Evolutionary conservation across 2,888 invertebrate genomes (phyloP).

Genomic region (Calliphora vomitoria): DNA sequence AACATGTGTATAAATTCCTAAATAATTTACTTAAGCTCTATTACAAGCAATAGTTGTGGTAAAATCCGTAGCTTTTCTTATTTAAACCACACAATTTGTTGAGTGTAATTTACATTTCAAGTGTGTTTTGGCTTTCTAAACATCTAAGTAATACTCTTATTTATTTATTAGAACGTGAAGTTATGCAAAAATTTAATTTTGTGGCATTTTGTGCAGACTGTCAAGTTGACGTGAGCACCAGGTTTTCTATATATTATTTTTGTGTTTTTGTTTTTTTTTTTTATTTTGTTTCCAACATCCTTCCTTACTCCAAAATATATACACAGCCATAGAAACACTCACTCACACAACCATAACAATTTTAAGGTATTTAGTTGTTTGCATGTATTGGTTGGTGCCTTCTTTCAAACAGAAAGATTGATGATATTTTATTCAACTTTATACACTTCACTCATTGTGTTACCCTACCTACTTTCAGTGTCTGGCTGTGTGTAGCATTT

Average conservation of each 20-base stretch:
- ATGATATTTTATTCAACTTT: slow-evolving; percentile 58
- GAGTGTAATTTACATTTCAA: slow-evolving; percentile 37
- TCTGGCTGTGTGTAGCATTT: slow-evolving; percentile 3
- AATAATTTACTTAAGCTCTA: not conserved
- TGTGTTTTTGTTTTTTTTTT: not conserved
- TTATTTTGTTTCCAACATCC: not conserved
- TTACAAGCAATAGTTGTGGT: not conserved
- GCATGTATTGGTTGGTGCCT: not conserved
- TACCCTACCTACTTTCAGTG: not conserved
- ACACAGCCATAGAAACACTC: not conserved
- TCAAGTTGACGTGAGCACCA: slow-evolving; percentile 62
- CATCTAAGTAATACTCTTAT: slow-evolving; percentile 24
- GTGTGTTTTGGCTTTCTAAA: slow-evolving; percentile 22
- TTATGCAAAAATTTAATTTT: slow-evolving; percentile 66
- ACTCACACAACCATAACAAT: slow-evolving; percentile 16
- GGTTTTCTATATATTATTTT: slow-evolving; percentile 20
- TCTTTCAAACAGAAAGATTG: slow-evolving; percentile 57
- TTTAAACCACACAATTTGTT: not conserved
- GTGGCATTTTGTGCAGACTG: slow-evolving; percentile 52
- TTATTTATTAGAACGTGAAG: slow-evolving; percentile 66
- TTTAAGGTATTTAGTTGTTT: not conserved
- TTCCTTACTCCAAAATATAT: not conserved
- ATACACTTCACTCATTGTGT: not conserved
- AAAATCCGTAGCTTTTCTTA: not conserved
- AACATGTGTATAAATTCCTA: too few relatives aligned